Evolutionary conservation across 2,797 vertebrate genomes (phyloP), one percentile per base, ranked within the genome.

Genomic region (Adelosebastes latens): DNA sequence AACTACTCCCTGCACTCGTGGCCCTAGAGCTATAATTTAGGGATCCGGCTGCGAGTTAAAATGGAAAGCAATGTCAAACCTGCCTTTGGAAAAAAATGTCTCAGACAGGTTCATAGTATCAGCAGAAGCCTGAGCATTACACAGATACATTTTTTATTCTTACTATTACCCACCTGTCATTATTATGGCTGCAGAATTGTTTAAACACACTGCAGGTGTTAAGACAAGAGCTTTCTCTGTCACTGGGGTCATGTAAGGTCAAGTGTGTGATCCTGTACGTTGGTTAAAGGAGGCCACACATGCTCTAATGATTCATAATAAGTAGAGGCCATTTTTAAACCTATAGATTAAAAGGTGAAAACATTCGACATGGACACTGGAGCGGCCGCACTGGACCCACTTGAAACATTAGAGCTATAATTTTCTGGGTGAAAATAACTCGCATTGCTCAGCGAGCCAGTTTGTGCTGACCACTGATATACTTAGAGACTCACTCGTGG

Each of bases 341-440:
- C 72, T 87, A 66, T 72, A 81, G 86, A 94, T 94, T 93, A 93
- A 89, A 93, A 95, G 85, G 90, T 94, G 87, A 92, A 94, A 92
- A 91, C 66, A 53, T 79, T 68, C 52, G 67, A 86, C 80, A 24
- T 76, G 75, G 94, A 95, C 81, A 81, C 76, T 74, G 66, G 79
- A 84, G 73, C 59, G 60, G 65, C 90, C 82, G 39, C 81, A 58
- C 36, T 72, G 68, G 84, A 87, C 79, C 79, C 71, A 86, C 88
- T 89, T 93, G 92, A 94, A 96, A 96, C 91, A 91, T 90, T 91
- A 94, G 93, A 93, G 91, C 96, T 97, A 76, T 96, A 97, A 97
- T 97, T 97, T 97, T 90, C 90, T 25, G 84, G 77, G 88, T 94
- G 95, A 89, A 97, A 97, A 97, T 96, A 97, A 87, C 92, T 89